Percentiles rank a stretch among this genome's conserved stretches.
These are phyloP conservation scores for Stercorarius parasiticus DNA, from an alignment of 2,113 vertebrate genomes.

Conservation along the genomic window DNA sequence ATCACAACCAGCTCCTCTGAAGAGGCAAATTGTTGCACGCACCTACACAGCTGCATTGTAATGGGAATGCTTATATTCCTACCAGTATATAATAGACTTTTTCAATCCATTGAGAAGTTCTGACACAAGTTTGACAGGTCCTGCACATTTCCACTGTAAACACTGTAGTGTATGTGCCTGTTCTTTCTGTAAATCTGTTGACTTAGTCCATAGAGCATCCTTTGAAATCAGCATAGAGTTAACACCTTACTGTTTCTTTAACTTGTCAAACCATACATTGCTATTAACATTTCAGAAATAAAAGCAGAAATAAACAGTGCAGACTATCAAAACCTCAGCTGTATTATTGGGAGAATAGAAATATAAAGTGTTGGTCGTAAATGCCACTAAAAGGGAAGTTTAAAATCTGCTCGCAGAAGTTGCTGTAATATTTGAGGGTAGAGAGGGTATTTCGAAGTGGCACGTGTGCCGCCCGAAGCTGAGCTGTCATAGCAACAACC, in stretches of 20 bases:
- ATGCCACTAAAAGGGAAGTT: background rate
- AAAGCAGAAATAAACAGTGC: background rate
- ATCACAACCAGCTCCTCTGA: background rate
- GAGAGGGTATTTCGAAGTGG: constrained; percentile 15
- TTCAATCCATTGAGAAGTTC: background rate
- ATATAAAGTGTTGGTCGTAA: background rate
- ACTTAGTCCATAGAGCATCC: background rate
- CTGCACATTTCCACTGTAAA: background rate
- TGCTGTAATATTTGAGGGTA: background rate
- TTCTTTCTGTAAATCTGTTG: background rate
- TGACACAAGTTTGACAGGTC: background rate
- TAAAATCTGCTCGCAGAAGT: background rate
- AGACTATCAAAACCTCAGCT: background rate
- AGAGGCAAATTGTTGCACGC: background rate
- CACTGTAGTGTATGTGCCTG: background rate
- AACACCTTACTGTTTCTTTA: background rate
- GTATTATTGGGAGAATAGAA: background rate
- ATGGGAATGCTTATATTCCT: background rate
- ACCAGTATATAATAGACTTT: background rate
- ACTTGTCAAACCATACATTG: background rate
- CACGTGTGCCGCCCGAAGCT: constrained; percentile 19
- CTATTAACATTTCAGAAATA: background rate
- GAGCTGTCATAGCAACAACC: constrained; percentile 73
- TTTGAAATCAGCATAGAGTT: background rate
- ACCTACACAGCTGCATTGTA: background rate